A percentile compares a stretch with the other conserved stretches of the same genome.
phyloP scores from a whole-genome alignment of 1,140 invertebrate species.

The Drosophila gunungcola region DNA sequence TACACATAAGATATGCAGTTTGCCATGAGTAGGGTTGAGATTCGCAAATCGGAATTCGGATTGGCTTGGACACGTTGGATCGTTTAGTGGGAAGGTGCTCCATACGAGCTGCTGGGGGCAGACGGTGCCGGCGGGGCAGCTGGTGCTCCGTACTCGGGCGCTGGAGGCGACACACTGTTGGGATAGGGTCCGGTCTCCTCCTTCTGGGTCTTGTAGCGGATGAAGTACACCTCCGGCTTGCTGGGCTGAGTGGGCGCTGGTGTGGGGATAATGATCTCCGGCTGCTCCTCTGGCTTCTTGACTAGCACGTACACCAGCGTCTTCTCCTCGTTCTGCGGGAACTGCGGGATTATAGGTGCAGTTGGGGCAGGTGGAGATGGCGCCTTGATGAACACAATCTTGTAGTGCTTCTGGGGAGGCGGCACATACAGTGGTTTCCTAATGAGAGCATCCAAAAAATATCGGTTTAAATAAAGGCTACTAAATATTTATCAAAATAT shows the following conservation, averaged over 20 bases:
- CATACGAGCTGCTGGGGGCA: constrained; percentile 80
- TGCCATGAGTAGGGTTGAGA: constrained; percentile 57
- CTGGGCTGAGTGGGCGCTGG: constrained; percentile 92
- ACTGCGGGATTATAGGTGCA: constrained; percentile 90
- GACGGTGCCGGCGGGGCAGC: constrained; percentile 77
- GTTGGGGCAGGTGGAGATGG: constrained; percentile 92
- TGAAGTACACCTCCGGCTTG: constrained; percentile 95
- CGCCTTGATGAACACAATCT: constrained; percentile 95
- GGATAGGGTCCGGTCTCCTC: constrained; percentile 85
- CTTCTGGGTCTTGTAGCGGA: constrained; percentile 92
- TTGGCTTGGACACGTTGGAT: constrained; percentile 8
- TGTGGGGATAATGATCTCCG: constrained; percentile 91
- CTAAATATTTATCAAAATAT: neutral
- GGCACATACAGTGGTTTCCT: constrained; percentile 87
- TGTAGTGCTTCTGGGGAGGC: constrained; percentile 94
- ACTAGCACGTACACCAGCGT: constrained; percentile 95
- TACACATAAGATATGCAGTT: constrained; percentile 50
- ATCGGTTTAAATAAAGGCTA: neutral
- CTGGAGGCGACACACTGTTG: constrained; percentile 85
- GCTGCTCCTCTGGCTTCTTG: constrained; percentile 93
- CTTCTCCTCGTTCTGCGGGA: constrained; percentile 93
- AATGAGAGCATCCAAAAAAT: neutral
- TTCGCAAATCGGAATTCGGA: constrained; percentile 23
- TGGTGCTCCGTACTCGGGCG: constrained; percentile 85
- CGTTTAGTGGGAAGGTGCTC: constrained; percentile 75